phyloP scores from a whole-genome alignment of 2,888 invertebrate genomes.

The Eledona agricola region DNA sequence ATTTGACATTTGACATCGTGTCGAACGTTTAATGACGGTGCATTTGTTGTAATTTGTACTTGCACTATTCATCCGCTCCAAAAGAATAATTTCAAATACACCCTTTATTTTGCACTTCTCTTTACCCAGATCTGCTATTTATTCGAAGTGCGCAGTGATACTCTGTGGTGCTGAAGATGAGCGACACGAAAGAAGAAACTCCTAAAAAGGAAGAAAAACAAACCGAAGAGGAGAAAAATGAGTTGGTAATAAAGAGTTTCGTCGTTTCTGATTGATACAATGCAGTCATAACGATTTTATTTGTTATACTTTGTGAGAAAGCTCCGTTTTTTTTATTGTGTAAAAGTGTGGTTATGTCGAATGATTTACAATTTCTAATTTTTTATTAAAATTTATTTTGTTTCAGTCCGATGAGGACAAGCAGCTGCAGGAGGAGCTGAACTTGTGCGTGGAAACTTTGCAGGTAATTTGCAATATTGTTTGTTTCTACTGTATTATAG shows the following conservation, averaged over 20 bases:
- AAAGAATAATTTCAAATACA: too few species aligned
- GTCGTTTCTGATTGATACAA: conserved; percentile 21
- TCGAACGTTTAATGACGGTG: too few species aligned
- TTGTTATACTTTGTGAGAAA: conserved; percentile 17
- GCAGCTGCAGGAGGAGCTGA: conserved; percentile 77
- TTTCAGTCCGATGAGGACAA: conserved; percentile 75
- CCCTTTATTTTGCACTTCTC: too few species aligned
- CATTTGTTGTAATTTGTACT: too few species aligned
- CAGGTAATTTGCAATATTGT: conserved; percentile 63
- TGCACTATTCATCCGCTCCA: too few species aligned
- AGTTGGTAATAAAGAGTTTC: conserved; percentile 52
- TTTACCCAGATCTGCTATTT: too few species aligned
- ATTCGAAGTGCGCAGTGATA: too few species aligned
- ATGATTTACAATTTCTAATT: conserved; percentile 19
- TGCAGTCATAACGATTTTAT: conserved; percentile 19
- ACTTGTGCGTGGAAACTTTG: conserved; percentile 75
- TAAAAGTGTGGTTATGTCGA: conserved; percentile 31
- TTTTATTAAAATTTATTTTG: conserved; percentile 19
- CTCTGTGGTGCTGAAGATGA: conserved; percentile 43
- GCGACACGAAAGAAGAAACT: conserved; percentile 49
- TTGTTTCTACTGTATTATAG: not conserved
- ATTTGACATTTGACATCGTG: too few species aligned
- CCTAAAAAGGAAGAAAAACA: conserved; percentile 54
- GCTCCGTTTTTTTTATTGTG: conserved; percentile 23
- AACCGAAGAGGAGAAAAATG: conserved; percentile 59